A percentile compares a stretch with the other conserved stretches of the same genome.
Conservation (phyloP, 2,113 vertebrate genomes). For the Phaethon lepturus region DNA sequence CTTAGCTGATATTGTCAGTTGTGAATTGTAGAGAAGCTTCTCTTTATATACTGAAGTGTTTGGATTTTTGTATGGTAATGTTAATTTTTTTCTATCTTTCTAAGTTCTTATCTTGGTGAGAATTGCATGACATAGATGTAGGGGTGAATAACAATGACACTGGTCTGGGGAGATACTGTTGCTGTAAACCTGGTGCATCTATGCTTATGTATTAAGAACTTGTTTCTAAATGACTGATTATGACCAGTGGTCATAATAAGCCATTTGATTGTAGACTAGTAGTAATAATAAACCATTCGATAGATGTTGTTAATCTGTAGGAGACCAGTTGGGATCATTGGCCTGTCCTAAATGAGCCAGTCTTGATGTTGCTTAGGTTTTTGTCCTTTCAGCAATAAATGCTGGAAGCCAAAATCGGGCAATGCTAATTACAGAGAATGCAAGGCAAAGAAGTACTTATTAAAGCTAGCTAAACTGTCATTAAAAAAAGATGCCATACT, state of each 20-base stretch:
- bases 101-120: background rate
- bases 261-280: background rate
- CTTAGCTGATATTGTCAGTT: background rate
- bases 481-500: background rate
- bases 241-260: background rate
- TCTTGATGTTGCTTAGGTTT: background rate
- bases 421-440: background rate
- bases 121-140: background rate
- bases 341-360: background rate
- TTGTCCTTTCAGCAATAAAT: background rate
- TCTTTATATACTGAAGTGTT: background rate
- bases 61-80: background rate
- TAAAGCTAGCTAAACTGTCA: background rate
- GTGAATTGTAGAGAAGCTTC: background rate
- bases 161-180: background rate
- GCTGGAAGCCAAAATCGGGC: background rate
- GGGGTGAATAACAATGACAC: background rate
- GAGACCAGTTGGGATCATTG: background rate
- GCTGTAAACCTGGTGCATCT: background rate
- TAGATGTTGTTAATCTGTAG: background rate
- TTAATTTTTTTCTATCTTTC: background rate
- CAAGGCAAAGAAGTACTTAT: background rate
- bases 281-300: background rate
- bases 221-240: background rate
- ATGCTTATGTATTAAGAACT: background rate